These are phyloP conservation scores for Eretmochelys imbricata DNA, from an alignment of 2,113 vertebrate genomes.

Conservation along the genomic window DNA sequence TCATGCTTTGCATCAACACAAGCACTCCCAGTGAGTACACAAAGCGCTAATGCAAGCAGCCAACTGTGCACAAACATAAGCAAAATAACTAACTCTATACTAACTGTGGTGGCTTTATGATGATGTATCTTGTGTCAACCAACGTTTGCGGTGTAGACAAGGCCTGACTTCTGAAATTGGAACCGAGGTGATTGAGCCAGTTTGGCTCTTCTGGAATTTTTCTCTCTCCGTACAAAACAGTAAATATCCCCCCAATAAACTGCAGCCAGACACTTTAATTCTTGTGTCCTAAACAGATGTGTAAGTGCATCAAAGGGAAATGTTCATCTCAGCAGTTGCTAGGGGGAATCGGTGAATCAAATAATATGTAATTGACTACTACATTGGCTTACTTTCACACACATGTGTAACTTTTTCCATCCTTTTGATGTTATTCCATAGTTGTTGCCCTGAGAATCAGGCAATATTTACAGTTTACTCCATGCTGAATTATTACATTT, in stretches of 20 bases:
- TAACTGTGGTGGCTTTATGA: too few relatives aligned
- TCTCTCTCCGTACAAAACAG: not conserved
- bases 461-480: constrained; percentile 37
- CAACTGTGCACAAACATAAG: too few relatives aligned
- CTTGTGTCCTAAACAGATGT: not conserved
- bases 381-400: not conserved
- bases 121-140: too few relatives aligned
- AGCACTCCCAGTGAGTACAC: too few relatives aligned
- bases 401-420: not conserved
- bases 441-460: not conserved
- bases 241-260: not conserved
- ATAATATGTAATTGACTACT: not conserved
- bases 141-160: not conserved
- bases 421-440: not conserved
- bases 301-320: not conserved
- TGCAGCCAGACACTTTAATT: not conserved
- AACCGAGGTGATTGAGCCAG: not conserved
- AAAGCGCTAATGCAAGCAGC: too few relatives aligned
- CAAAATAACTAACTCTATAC: too few relatives aligned
- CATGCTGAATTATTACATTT: constrained; percentile 28
- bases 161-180: not conserved
- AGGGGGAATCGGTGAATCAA: not conserved
- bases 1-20: not conserved
- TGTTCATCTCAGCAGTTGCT: not conserved
- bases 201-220: not conserved